These are phyloP conservation scores for Aethina tumida DNA, from an alignment of 1,140 invertebrate species.

Conservation along the genomic window DNA sequence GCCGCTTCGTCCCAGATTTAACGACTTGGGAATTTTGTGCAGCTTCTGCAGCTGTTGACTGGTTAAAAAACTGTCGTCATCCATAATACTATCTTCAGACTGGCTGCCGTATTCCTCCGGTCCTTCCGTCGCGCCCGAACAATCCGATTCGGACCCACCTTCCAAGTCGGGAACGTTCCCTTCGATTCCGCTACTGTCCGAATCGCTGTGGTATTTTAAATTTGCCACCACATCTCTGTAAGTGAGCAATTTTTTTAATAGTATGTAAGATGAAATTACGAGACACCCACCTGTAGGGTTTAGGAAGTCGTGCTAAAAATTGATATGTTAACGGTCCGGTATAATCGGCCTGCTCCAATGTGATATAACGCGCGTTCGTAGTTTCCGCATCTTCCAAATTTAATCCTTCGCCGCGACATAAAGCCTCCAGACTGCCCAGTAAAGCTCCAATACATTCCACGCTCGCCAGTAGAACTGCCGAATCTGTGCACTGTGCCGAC, in stretches of 20 bases:
- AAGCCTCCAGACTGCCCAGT: conserved; percentile 68
- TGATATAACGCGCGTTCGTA: conserved; percentile 62
- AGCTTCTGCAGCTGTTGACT: conserved; percentile 44
- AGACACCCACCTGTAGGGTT: conserved; percentile 55
- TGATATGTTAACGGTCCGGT: conserved; percentile 74
- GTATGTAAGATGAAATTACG: not conserved
- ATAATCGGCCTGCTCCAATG: conserved; percentile 71
- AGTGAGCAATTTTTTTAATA: conserved; percentile 6
- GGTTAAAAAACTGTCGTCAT: conserved; percentile 40
- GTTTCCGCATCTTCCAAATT: conserved; percentile 46
- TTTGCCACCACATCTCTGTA: conserved; percentile 43
- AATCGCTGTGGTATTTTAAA: conserved; percentile 37
- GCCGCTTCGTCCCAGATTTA: conserved; percentile 38
- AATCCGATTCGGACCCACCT: conserved; percentile 46
- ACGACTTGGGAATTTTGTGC: conserved; percentile 54
- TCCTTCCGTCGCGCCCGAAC: conserved; percentile 62
- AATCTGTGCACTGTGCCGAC: conserved; percentile 52
- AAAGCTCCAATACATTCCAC: conserved; percentile 78
- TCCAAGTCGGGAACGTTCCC: conserved; percentile 45
- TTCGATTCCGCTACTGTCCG: conserved; percentile 42
- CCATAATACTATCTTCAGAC: conserved; percentile 42
- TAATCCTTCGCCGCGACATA: conserved; percentile 61
- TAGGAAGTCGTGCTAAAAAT: conserved; percentile 68
- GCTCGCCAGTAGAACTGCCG: conserved; percentile 64
- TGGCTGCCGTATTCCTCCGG: conserved; percentile 48